phyloP scores from a whole-genome alignment of 2,888 invertebrate genomes.

The Empis stercorea region DNA sequence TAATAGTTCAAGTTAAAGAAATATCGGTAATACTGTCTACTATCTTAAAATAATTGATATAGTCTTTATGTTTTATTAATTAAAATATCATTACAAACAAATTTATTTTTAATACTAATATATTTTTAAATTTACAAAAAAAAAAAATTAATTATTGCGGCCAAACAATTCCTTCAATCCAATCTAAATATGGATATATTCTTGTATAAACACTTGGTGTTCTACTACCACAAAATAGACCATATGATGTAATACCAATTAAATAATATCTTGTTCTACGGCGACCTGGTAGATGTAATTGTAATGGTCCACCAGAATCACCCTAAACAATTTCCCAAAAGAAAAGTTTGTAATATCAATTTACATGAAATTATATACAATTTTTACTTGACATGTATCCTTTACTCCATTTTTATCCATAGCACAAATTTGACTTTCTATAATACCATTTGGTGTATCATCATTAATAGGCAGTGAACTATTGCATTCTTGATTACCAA shows the following conservation, averaged over 20 bases:
- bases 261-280: conserved; percentile 19
- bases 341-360: background rate
- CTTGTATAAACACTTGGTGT: conserved; percentile 31
- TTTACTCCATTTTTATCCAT: conserved; percentile 2
- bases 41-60: too few species aligned
- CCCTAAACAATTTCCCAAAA: conserved; percentile 28
- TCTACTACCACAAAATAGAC: conserved; percentile 25
- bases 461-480: background rate
- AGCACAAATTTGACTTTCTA: conserved; percentile 13
- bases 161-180: conserved; percentile 31
- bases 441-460: conserved; percentile 7
- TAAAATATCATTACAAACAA: too few species aligned
- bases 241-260: conserved; percentile 33
- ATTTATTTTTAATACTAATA: too few species aligned
- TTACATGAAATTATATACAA: too few species aligned
- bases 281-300: conserved; percentile 23
- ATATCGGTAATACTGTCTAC: too few species aligned
- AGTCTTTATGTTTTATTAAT: too few species aligned
- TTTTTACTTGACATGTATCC: background rate
- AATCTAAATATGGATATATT: conserved; percentile 28
- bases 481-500: conserved; percentile 9
- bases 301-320: conserved; percentile 32
- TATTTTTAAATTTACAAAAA: too few species aligned
- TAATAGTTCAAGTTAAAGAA: too few species aligned
- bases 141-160: background rate